Conservation (phyloP, 2,888 invertebrate species). For the Carterocephalus palaemon region DNA sequence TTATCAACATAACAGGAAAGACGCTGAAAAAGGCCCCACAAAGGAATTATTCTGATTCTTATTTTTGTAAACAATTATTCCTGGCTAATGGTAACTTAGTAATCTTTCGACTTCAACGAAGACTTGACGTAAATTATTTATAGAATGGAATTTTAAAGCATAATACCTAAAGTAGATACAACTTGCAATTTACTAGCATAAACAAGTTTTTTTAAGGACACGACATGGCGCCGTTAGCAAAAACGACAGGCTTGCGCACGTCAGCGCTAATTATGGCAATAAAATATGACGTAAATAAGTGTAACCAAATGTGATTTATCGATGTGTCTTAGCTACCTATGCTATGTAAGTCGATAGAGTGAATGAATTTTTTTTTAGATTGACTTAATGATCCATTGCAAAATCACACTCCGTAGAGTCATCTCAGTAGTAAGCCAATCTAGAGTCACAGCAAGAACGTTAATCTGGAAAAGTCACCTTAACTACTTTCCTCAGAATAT, state of each 20-base stretch:
- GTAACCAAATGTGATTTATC: constrained; percentile 18
- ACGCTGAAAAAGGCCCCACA: constrained; percentile 1
- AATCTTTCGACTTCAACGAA: background rate
- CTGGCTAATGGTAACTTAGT: constrained; percentile 1
- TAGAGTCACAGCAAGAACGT: no score
- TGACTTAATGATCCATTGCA: no score
- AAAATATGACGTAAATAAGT: constrained; percentile 19
- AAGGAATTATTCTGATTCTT: no score
- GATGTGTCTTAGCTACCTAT: constrained; percentile 4
- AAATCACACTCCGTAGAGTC: no score
- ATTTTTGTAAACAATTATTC: no score
- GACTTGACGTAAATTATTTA: constrained; percentile 1
- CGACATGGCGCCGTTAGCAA: constrained; percentile 50
- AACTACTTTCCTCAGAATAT: no score
- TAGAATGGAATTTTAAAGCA: no score
- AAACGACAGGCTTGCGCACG: constrained; percentile 37
- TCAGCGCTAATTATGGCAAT: constrained; percentile 24
- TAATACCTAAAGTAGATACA: no score
- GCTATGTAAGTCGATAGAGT: constrained; percentile 11
- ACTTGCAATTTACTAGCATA: constrained; percentile 31
- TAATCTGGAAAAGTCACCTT: no score
- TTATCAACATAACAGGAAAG: background rate
- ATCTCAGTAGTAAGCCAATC: no score
- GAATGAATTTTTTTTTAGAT: no score
- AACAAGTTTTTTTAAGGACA: constrained; percentile 39